These are phyloP conservation scores for Drosophila murphyi DNA, from an alignment of 1,140 invertebrate species.

Conservation along the genomic window DNA sequence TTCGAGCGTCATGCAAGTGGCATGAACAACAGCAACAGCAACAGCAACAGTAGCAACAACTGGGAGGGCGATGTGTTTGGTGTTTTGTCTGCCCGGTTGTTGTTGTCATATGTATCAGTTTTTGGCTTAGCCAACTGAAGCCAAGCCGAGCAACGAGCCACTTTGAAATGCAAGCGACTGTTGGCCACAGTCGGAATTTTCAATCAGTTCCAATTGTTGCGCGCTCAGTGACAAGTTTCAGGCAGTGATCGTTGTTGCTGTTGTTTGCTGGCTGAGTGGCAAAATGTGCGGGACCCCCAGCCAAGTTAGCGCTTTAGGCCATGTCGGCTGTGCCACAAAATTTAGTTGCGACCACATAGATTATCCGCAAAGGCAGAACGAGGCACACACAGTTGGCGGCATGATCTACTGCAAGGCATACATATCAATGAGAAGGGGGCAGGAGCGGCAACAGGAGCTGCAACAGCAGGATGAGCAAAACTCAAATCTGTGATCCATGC, in stretches of 20 bases:
- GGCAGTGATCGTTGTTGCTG: slow-evolving; percentile 8
- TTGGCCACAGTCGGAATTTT: slow-evolving; percentile 66
- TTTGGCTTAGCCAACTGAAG: slow-evolving; percentile 63
- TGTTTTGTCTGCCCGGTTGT: slow-evolving; percentile 55
- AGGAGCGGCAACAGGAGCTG: neutral
- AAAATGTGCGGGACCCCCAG: slow-evolving; percentile 69
- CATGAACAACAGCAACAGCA: slow-evolving; percentile 12
- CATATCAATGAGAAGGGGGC: slow-evolving; percentile 68
- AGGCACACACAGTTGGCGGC: slow-evolving; percentile 37
- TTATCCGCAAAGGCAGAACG: slow-evolving; percentile 55
- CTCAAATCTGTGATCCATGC: slow-evolving; percentile 66
- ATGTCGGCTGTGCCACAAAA: slow-evolving; percentile 54
- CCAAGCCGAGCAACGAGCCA: slow-evolving; percentile 45
- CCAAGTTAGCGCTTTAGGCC: slow-evolving; percentile 75
- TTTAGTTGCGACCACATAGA: slow-evolving; percentile 81
- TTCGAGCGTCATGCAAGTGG: slow-evolving; percentile 60
- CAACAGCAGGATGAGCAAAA: neutral
- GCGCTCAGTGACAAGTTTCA: slow-evolving; percentile 73
- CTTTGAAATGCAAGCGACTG: slow-evolving; percentile 64
- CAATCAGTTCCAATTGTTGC: slow-evolving; percentile 82
- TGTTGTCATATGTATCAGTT: slow-evolving; percentile 81
- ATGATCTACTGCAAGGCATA: slow-evolving; percentile 78
- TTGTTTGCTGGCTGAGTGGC: slow-evolving; percentile 61
- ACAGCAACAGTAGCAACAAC: slow-evolving; percentile 6
- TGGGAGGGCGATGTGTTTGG: slow-evolving; percentile 37